phyloP scores from a whole-genome alignment of 2,797 vertebrate genomes.

The Botia kubotai region DNA sequence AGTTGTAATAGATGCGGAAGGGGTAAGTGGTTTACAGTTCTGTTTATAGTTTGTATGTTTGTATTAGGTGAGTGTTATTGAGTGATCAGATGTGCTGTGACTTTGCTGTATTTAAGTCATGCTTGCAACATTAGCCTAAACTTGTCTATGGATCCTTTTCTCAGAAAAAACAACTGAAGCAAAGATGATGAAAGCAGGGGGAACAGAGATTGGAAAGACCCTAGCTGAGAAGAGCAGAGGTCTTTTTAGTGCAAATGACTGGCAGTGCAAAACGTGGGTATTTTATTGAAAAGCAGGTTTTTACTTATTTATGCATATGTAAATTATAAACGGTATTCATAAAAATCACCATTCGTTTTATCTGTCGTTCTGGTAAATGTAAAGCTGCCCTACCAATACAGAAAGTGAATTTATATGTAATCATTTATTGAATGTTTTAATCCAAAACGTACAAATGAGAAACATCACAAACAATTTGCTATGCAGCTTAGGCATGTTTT shows the following conservation, averaged over 20 bases:
- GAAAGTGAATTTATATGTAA: background rate
- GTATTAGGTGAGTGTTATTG: background rate
- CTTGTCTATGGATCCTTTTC: conserved; percentile 2
- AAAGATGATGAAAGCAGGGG: conserved; percentile 99
- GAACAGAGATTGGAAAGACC: conserved; percentile 97
- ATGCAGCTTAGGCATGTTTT: too few species aligned
- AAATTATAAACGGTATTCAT: background rate
- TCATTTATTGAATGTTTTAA: too few species aligned
- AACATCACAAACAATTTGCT: too few species aligned
- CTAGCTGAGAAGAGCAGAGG: conserved; percentile 97
- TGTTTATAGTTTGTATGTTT: background rate
- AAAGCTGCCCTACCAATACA: background rate
- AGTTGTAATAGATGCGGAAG: conserved; percentile 96
- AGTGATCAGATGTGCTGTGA: background rate
- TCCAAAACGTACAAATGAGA: too few species aligned
- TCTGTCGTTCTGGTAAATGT: background rate
- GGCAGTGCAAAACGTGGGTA: conserved; percentile 97
- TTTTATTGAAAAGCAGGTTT: background rate
- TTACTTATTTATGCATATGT: background rate
- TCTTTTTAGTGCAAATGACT: conserved; percentile 98
- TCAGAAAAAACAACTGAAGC: conserved; percentile 96
- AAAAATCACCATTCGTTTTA: background rate
- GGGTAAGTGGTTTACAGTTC: conserved; percentile 73
- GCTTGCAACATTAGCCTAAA: background rate
- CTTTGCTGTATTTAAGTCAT: background rate